Conservation (phyloP, 2,888 invertebrate species). For the Folsomia manolachei region DNA sequence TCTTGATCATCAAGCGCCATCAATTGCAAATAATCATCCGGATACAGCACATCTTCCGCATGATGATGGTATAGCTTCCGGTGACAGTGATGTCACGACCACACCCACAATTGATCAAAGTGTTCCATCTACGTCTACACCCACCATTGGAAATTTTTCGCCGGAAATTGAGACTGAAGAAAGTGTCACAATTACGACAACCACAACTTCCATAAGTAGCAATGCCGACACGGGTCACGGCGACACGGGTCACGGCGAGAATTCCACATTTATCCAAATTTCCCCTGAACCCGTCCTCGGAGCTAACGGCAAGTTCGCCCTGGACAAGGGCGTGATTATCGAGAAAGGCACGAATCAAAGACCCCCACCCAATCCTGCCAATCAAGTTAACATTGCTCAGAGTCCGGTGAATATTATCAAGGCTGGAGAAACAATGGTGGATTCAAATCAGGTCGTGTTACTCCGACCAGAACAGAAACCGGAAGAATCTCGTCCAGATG, state of each 20-base stretch:
- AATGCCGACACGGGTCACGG: background rate
- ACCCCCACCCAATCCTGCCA: constrained; percentile 21
- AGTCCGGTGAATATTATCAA: constrained; percentile 14
- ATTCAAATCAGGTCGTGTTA: constrained; percentile 27
- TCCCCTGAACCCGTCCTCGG: constrained; percentile 36
- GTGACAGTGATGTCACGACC: no score
- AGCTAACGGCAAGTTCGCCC: constrained; percentile 40
- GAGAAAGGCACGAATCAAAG: constrained; percentile 34
- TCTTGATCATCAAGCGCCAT: background rate
- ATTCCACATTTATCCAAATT: constrained; percentile 35
- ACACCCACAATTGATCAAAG: no score
- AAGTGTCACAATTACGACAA: background rate
- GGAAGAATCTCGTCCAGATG: background rate
- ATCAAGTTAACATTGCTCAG: constrained; percentile 6
- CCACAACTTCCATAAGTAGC: background rate
- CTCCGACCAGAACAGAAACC: constrained; percentile 11
- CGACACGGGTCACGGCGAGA: background rate
- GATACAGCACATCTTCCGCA: background rate
- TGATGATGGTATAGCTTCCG: background rate
- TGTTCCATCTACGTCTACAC: no score
- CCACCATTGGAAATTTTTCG: background rate
- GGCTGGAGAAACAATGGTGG: constrained; percentile 20
- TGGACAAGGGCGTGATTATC: constrained; percentile 36
- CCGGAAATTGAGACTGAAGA: background rate
- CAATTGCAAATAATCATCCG: background rate